phyloP scores from a whole-genome alignment of 2,888 invertebrate genomes.

The Cheilosia urbana region DNA sequence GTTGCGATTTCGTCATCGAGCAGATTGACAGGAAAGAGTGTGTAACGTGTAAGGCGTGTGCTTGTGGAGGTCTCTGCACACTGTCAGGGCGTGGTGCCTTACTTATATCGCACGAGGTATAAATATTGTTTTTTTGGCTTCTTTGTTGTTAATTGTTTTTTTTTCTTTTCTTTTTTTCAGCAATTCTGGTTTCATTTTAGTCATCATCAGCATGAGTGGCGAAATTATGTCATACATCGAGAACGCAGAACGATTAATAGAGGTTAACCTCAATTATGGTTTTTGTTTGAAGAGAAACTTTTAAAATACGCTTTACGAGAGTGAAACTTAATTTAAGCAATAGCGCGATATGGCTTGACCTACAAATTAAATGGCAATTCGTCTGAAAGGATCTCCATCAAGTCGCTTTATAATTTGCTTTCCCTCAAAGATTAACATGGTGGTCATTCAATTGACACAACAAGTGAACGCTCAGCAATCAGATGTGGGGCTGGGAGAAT shows the following conservation, averaged over 20 bases:
- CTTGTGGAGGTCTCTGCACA: neutral
- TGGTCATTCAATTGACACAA: no score
- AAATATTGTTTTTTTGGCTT: conserved; percentile 18
- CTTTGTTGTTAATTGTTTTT: conserved; percentile 8
- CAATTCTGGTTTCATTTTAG: conserved; percentile 15
- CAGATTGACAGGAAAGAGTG: conserved; percentile 27
- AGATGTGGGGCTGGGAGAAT: no score
- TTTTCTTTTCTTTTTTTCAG: conserved; percentile 9
- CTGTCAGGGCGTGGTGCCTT: conserved; percentile 14
- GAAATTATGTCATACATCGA: conserved; percentile 46
- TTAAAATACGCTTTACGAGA: no score
- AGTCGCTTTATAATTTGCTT: no score
- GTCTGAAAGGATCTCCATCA: no score
- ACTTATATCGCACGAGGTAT: neutral
- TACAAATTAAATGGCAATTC: no score
- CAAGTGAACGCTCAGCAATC: no score
- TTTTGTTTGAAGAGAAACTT: neutral
- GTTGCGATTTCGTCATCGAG: conserved; percentile 48
- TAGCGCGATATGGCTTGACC: no score
- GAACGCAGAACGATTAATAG: conserved; percentile 1
- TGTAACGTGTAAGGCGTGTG: conserved; percentile 1
- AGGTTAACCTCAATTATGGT: conserved; percentile 6
- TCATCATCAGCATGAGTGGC: conserved; percentile 10
- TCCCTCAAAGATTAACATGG: no score
- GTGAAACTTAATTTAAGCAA: no score